phyloP scores from a whole-genome alignment of 2,797 vertebrate species.

The Podarcis lilfordi region DNA sequence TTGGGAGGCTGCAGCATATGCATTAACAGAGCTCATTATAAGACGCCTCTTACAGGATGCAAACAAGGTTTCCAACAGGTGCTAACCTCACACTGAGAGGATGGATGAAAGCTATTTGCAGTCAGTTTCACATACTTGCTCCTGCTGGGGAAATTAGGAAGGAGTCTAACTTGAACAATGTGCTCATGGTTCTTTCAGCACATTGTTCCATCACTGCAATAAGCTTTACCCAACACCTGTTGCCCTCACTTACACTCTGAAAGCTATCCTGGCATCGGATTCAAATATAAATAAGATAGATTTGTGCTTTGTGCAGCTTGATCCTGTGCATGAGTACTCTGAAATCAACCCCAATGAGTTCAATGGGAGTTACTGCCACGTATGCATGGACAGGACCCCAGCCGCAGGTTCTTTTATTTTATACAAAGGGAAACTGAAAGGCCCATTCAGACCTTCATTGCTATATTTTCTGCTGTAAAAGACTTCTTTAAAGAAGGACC shows the following conservation, averaged over 20 bases:
- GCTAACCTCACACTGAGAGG: neutral
- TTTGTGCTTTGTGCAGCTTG: neutral
- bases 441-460: neutral
- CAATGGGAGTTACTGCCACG: neutral
- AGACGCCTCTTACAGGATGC: neutral
- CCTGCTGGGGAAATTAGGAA: constrained; percentile 40
- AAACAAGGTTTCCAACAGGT: neutral
- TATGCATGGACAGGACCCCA: neutral
- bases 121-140: neutral
- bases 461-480: neutral
- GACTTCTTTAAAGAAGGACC: neutral
- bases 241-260: constrained; percentile 41
- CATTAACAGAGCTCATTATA: neutral
- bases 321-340: neutral
- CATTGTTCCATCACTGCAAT: neutral
- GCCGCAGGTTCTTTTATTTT: neutral
- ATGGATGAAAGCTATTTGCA: neutral
- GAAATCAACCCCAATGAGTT: neutral
- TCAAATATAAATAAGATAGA: constrained; percentile 10
- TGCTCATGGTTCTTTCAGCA: constrained; percentile 12
- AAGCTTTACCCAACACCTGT: constrained; percentile 46
- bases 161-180: neutral
- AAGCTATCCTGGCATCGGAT: constrained; percentile 44
- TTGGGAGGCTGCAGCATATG: neutral
- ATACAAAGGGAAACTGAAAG: neutral